Percentiles rank a stretch among this genome's conserved stretches.
phyloP scores from a whole-genome alignment of 1,140 invertebrate genomes.

The Bombus waltoni region DNA sequence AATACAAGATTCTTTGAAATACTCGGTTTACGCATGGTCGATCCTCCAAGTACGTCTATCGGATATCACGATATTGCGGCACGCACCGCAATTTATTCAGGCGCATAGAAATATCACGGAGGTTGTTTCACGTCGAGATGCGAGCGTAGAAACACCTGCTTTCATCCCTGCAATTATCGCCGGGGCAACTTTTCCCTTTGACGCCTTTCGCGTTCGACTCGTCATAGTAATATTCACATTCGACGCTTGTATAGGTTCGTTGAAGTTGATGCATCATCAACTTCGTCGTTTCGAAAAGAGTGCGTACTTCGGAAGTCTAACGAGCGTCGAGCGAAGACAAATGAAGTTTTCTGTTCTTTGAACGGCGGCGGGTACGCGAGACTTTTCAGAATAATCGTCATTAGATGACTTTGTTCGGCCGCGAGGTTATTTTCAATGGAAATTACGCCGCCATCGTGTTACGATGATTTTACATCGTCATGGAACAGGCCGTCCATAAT shows the following conservation, averaged over 20 bases:
- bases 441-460: background rate
- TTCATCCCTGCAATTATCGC: conserved; percentile 36
- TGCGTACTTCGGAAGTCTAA: background rate
- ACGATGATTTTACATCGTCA: background rate
- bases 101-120: background rate
- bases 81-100: conserved; percentile 7
- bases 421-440: background rate
- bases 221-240: background rate
- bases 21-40: background rate
- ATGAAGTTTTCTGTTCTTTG: background rate
- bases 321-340: background rate
- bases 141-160: background rate
- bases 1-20: background rate
- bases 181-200: background rate
- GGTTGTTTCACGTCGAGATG: background rate
- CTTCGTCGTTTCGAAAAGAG: background rate
- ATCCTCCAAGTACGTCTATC: background rate
- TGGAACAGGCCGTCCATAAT: background rate
- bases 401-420: background rate
- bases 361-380: background rate
- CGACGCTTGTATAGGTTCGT: background rate
- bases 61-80: background rate
- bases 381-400: background rate
- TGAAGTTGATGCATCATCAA: conserved; percentile 24
- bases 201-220: background rate